Evolutionary conservation across 1,140 invertebrate genomes (phyloP).

Genomic region (Drosophila ercepeae): DNA sequence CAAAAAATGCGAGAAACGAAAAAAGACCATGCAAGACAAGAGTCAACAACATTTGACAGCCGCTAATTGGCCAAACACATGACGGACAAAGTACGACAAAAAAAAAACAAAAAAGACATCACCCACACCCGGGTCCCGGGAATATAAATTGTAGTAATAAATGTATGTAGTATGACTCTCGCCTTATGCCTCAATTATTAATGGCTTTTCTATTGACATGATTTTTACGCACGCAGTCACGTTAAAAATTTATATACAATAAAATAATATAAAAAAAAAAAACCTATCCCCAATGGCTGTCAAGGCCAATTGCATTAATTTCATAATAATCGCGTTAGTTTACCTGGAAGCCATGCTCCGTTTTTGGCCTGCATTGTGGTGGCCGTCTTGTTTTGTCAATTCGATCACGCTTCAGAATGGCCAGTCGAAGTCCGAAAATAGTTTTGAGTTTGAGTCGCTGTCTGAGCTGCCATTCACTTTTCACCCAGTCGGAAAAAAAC

Average conservation of each 20-base stretch:
- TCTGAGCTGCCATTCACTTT: constrained; percentile 69
- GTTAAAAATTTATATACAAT: constrained; percentile 14
- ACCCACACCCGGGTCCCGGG: constrained; percentile 17
- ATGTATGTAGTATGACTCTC: constrained; percentile 1
- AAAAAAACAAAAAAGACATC: background rate
- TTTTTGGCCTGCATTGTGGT: constrained; percentile 46
- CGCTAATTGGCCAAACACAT: constrained; percentile 72
- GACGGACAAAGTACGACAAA: constrained; percentile 28
- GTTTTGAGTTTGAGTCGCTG: constrained; percentile 39
- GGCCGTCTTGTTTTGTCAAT: constrained; percentile 39
- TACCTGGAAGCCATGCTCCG: constrained; percentile 32
- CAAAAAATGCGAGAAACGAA: background rate
- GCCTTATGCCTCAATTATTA: constrained; percentile 71
- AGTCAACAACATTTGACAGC: constrained; percentile 78
- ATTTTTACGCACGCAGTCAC: constrained; percentile 70
- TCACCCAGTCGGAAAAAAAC: constrained; percentile 62
- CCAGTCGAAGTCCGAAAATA: constrained; percentile 48
- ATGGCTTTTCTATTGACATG: constrained; percentile 72
- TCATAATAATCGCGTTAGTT: constrained; percentile 59
- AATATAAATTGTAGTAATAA: background rate
- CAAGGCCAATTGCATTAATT: constrained; percentile 79
- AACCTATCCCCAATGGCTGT: constrained; percentile 45
- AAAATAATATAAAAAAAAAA: constrained; percentile 1
- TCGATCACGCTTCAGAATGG: constrained; percentile 58
- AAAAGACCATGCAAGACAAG: constrained; percentile 18